phyloP scores from a whole-genome alignment of 1,140 invertebrate species.

The Nylanderia fulva region DNA sequence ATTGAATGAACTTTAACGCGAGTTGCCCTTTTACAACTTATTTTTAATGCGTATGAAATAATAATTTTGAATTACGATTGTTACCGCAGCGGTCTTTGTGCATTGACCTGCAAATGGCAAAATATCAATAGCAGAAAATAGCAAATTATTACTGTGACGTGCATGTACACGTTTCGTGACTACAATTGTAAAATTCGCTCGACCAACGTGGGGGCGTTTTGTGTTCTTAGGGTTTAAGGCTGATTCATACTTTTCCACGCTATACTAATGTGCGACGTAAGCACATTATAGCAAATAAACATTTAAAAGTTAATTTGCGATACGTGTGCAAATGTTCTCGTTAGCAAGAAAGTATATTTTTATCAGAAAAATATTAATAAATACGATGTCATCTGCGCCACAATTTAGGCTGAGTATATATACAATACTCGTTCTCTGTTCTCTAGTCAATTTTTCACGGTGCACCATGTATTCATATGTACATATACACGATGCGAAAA shows the following conservation, averaged over 20 bases:
- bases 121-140: constrained; percentile 1
- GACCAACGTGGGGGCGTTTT: not conserved
- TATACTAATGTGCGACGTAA: too few relatives aligned
- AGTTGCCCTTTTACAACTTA: not conserved
- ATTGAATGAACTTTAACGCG: not conserved
- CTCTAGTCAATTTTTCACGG: not conserved
- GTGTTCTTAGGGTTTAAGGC: not conserved
- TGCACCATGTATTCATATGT: not conserved
- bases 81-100: not conserved
- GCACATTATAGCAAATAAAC: not conserved
- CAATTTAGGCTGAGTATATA: not conserved
- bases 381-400: not conserved
- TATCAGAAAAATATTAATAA: not conserved
- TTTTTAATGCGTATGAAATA: not conserved
- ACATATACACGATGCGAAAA: too few relatives aligned
- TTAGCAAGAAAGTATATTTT: not conserved
- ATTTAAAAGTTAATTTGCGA: not conserved
- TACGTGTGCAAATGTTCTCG: too few relatives aligned
- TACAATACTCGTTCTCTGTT: not conserved
- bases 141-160: not conserved
- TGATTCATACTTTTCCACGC: not conserved
- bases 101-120: not conserved
- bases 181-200: not conserved
- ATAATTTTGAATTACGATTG: not conserved
- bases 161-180: not conserved